Evolutionary conservation across 2,797 vertebrate species (phyloP).

Genomic region (Mormyrus proboscirostris): DNA sequence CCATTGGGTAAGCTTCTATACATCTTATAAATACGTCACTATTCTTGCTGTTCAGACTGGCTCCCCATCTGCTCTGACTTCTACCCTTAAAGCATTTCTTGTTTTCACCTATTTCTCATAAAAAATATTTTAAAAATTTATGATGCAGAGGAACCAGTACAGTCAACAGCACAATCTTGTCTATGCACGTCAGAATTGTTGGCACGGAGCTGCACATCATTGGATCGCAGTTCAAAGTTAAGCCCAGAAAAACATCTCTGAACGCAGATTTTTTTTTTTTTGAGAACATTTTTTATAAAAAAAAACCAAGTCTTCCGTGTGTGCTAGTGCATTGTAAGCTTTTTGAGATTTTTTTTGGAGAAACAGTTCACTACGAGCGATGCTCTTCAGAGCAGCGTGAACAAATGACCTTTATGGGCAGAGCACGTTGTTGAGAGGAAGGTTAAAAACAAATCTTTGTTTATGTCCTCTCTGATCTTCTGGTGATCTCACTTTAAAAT

Average conservation of each 20-base stretch:
- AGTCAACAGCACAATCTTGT: slow-evolving; percentile 3
- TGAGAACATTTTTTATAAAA: background rate
- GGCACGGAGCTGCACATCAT: background rate
- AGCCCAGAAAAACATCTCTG: background rate
- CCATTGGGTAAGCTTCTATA: background rate
- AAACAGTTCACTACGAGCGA: background rate
- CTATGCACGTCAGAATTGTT: background rate
- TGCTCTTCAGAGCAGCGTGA: background rate
- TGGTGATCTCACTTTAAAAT: background rate
- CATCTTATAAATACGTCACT: background rate
- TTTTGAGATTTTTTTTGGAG: background rate
- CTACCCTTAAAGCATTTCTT: slow-evolving; percentile 15
- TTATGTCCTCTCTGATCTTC: background rate
- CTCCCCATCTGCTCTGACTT: slow-evolving; percentile 28
- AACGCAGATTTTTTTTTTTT: background rate
- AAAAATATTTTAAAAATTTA: background rate
- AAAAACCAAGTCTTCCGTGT: background rate
- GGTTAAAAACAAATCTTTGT: background rate
- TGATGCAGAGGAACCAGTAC: slow-evolving; percentile 7
- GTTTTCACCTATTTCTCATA: slow-evolving; percentile 6
- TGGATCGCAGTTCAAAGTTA: slow-evolving; percentile 2
- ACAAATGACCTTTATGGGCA: background rate
- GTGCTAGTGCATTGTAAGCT: background rate
- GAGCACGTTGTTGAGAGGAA: background rate
- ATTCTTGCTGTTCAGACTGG: slow-evolving; percentile 24